Base-by-base conservation (phyloP, 2,888 invertebrate species). In the Cosmia pyralina region DNA sequence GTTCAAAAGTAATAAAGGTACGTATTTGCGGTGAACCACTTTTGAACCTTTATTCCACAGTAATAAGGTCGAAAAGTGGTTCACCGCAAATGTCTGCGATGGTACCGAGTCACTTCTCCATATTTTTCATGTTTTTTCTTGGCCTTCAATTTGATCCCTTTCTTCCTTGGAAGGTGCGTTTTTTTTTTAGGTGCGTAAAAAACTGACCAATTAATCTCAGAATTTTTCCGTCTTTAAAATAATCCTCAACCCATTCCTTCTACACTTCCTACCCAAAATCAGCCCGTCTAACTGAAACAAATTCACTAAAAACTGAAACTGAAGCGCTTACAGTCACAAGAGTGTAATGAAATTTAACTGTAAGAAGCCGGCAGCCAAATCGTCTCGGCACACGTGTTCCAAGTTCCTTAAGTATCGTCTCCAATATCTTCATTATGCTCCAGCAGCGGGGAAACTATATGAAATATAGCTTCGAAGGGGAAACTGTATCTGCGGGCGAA, bases 401-500 rank as follows among this genome's bases (percentile, higher is more conserved):
- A 69, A 77, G 75, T 76, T 83, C 72, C 78, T 72, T 83, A 81
- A 85, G 82, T 79, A 84, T 85, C 81, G 81, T 85, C 87, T 85
- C 87, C 90, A 82, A 90, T 90, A 89, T 90, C 90, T 90, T 92
- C 91, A 91, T 92, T 92, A 93, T 88, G 88, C 88, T 85, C 76
- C 66, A 63, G 84, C 81, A 85, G 84, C 84, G 83, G 84, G 70
- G 88, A 86, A 89, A 87, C 90, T 88, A 87, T 89, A 91, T 94
- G 93, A 93, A 94, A 94, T 94, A 94, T 92, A 76, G 90, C 90
- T 85, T 84, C 79, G 82, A 86, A 89, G 88, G 89, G 88, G 87
- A 80, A 86, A 85, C 85, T 82, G 86, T 89, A 88, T 90, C 92
- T 92, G 92, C 81, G 66, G 78, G 89, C 79, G 79, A 79, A 86